Conservation (phyloP, 2,888 invertebrate species). For the Agrilus cyanescens region DNA sequence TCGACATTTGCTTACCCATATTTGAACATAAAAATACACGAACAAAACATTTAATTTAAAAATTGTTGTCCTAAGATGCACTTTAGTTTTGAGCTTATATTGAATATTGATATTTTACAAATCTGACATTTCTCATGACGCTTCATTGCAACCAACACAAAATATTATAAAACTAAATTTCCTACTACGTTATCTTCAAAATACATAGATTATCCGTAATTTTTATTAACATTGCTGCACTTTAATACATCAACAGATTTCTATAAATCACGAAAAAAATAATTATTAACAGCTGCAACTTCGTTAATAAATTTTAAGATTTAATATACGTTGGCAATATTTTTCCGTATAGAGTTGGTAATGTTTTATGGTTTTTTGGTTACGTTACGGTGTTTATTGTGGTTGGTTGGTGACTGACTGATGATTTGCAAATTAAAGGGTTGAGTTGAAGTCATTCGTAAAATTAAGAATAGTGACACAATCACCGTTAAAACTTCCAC, state of each 20-base stretch:
- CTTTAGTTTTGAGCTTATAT: neutral
- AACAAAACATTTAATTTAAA: neutral
- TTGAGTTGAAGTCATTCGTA: no score
- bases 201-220: no score
- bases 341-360: neutral
- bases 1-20: neutral
- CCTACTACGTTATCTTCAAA: no score
- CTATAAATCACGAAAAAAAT: no score
- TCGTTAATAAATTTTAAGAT: no score
- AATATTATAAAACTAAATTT: slow-evolving; percentile 1
- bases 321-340: neutral
- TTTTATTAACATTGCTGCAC: no score
- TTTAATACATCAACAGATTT: no score
- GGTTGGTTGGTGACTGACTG: slow-evolving; percentile 1
- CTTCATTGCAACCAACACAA: slow-evolving; percentile 7
- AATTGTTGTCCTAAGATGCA: neutral
- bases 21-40: neutral
- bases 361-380: no score
- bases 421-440: neutral
- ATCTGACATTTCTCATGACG: slow-evolving; percentile 16
- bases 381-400: neutral
- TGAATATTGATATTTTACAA: neutral
- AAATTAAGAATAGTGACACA: no score
- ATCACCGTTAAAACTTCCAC: no score
- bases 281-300: no score